A percentile compares a stretch with the other conserved stretches of the same genome.
Conservation (phyloP, 92 coral and sea anemone genomes). For the Hydrozoanthus gracilis region DNA sequence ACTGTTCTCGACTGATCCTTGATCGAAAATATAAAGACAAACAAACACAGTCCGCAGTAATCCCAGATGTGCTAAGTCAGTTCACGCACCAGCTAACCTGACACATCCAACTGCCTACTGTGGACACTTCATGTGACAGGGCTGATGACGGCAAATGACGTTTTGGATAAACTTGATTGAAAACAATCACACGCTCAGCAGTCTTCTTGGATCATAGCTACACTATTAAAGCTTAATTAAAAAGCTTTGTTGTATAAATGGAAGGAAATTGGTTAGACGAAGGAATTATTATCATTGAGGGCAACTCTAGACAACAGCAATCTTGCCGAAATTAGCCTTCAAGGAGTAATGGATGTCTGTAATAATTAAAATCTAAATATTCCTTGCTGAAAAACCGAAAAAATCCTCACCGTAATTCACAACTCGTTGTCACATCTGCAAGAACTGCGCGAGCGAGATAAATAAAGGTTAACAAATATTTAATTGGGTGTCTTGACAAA, state of each 20-base stretch:
- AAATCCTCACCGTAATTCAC: background rate
- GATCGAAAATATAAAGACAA: conserved; percentile 21
- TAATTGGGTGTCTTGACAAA: conserved; percentile 2
- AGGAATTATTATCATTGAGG: background rate
- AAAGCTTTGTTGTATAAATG: background rate
- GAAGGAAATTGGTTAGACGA: background rate
- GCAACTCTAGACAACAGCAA: background rate
- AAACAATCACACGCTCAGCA: background rate
- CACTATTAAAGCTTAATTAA: background rate
- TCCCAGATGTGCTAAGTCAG: conserved; percentile 4
- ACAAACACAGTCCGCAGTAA: background rate
- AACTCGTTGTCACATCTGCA: conserved; percentile 8
- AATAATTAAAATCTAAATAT: too few species aligned
- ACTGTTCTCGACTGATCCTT: background rate
- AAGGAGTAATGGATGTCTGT: background rate
- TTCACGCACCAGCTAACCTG: background rate
- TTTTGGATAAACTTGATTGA: conserved; percentile 15
- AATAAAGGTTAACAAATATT: background rate
- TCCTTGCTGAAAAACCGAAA: background rate
- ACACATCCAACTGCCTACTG: conserved; percentile 30
- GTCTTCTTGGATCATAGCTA: background rate
- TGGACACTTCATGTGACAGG: conserved; percentile 7
- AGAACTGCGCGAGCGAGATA: background rate
- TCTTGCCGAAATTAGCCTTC: background rate
- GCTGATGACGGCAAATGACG: conserved; percentile 44